A percentile compares a stretch with the other conserved stretches of the same genome.
Conservation (phyloP, 2,888 invertebrate species). For the Cyaniris semiargus region DNA sequence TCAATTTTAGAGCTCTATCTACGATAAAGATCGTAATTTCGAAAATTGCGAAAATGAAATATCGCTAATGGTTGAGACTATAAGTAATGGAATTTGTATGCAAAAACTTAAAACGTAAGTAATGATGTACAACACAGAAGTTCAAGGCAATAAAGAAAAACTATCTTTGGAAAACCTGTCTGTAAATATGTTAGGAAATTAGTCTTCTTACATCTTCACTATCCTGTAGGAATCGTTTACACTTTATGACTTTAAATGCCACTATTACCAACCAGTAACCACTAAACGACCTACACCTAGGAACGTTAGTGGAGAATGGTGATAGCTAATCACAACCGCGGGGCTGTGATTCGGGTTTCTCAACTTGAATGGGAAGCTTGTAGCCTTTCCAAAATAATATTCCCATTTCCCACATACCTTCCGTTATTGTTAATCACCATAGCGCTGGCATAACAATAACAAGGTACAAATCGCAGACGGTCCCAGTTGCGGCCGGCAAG, state of each 20-base stretch:
- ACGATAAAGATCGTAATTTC: background rate
- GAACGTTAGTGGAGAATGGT: background rate
- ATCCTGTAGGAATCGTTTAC: background rate
- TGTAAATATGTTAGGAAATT: background rate
- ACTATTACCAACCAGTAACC: background rate
- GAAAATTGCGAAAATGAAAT: background rate
- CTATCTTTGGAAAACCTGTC: background rate
- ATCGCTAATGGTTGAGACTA: background rate
- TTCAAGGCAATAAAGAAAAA: background rate
- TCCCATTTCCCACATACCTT: background rate
- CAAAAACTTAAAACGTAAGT: background rate
- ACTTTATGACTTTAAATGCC: background rate
- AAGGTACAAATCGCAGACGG: background rate
- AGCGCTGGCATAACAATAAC: background rate
- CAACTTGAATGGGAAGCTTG: background rate
- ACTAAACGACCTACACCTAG: background rate
- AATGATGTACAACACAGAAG: background rate
- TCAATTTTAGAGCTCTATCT: background rate
- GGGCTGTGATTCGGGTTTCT: background rate
- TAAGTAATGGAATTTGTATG: background rate
- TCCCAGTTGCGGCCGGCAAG: slow-evolving; percentile 18
- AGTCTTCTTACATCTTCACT: too few species aligned
- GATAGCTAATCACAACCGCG: background rate
- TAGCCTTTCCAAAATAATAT: background rate
- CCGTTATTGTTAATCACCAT: background rate